Base-by-base conservation (phyloP, 2,888 invertebrate genomes). In the Apodemia duryi region DNA sequence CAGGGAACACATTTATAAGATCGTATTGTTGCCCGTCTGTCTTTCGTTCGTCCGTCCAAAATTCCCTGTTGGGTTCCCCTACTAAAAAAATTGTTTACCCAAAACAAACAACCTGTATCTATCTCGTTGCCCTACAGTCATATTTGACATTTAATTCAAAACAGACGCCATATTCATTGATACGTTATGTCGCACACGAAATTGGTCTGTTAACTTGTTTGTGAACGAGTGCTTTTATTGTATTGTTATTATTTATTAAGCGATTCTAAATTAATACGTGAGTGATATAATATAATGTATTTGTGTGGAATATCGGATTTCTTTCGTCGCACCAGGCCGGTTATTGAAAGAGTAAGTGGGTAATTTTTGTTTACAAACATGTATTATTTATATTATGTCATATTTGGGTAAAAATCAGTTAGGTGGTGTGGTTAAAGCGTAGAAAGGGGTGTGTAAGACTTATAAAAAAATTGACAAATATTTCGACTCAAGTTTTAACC, bases 241-340 rank as follows among this genome's bases (percentile, higher is more conserved):
- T 35, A n/a, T 60, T 60, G 7, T 32, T 57, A 60, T 35, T 60
- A n/a, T 60, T 35, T 32, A 35, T 60, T 60, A 32, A 57, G 11
- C 11, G 32, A 35, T 21, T 21, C 21, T 21, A 21, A 21, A 21
- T 21, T 41, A 21, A 32, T 28, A 6, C 28, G 13, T 9, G 43
- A n/a, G 43, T 63, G 52, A 35, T 6, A 54, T 35, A 35, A 1
- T 28, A 62, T 65, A 52, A 61, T 90, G 89, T 90, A 89, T 77
- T 73, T 86, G 75, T 88, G 87, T 72, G 83, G 86, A 9, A 82
- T 90, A 64, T 84, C 87, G 21, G 81, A 82, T 7, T 91, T 91
- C 70, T 90, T 88, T 74, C 78, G 79, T 32, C 80, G 85, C 51
- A 79, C 76, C 5, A 70, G 88, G 63, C 83, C 84, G 29, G 68